Conservation (phyloP, 2,113 vertebrate genomes). For the Peromyscus leucopus region DNA sequence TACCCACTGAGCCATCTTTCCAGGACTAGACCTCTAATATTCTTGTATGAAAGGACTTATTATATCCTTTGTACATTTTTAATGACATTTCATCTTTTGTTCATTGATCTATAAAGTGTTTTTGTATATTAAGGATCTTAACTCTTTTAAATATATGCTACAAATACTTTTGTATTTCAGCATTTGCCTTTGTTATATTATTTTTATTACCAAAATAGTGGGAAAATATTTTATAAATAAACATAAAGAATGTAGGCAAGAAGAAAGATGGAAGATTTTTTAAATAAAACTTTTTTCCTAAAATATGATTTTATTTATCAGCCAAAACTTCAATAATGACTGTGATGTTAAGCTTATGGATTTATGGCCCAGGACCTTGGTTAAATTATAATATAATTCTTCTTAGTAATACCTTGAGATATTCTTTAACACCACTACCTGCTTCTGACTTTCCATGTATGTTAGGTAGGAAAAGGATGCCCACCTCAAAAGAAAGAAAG, state of each 20-base stretch:
- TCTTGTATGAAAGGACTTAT: not conserved
- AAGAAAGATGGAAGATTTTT: not conserved
- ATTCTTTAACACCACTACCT: not conserved
- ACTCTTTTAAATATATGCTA: conserved; percentile 5
- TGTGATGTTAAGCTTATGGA: not conserved
- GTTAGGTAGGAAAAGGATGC: not conserved
- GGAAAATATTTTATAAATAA: not conserved
- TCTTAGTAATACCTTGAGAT: not conserved
- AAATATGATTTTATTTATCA: not conserved
- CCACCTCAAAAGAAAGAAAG: not conserved
- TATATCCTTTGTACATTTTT: not conserved
- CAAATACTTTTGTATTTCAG: not conserved
- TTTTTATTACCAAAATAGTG: not conserved
- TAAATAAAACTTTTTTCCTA: not conserved
- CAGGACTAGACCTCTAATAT: not conserved
- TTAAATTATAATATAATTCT: not conserved
- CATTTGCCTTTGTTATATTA: conserved; percentile 16
- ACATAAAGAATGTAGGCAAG: not conserved
- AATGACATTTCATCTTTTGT: not conserved
- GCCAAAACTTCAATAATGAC: not conserved
- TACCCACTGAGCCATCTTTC: not conserved
- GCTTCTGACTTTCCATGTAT: not conserved
- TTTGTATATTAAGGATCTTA: not conserved
- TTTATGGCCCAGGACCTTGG: not conserved
- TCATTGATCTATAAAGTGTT: not conserved